Evolutionary conservation across 2,113 vertebrate species (phyloP).

Genomic region (Nannospalax galili): DNA sequence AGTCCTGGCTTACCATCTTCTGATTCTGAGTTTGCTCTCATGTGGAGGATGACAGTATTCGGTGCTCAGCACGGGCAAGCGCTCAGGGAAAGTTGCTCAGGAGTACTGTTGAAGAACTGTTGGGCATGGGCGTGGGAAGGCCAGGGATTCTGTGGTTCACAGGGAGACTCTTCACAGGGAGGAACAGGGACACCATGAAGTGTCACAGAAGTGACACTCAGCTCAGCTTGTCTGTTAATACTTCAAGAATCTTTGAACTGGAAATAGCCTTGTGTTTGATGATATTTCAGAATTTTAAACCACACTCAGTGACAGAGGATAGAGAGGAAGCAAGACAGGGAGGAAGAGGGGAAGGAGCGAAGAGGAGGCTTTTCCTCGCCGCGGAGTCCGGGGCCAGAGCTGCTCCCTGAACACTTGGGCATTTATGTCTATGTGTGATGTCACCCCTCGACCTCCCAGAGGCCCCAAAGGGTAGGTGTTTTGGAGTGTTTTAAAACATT

Average conservation of each 20-base stretch:
- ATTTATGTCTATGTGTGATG: rapidly evolving
- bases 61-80: no score
- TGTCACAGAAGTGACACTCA: not conserved
- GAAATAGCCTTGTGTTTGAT: not conserved
- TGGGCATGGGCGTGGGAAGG: rapidly evolving
- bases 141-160: not conserved
- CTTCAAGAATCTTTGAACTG: not conserved
- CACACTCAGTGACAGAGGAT: not conserved
- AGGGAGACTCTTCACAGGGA: not conserved
- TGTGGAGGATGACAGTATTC: rapidly evolving
- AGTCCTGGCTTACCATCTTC: not conserved
- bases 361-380: no score
- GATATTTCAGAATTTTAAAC: not conserved
- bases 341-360: not conserved
- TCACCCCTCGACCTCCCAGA: not conserved
- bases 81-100: not conserved
- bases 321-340: not conserved
- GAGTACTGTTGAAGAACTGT: rapidly evolving
- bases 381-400: not conserved
- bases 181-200: no score
- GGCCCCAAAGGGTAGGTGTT: not conserved
- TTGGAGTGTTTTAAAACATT: not conserved
- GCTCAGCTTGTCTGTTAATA: not conserved
- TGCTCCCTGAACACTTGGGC: not conserved
- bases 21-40: no score